Percentiles rank a stretch among this genome's conserved stretches.
These are phyloP conservation scores for Poeciliopsis infans DNA, from an alignment of 2,797 vertebrate genomes.

Conservation along the genomic window DNA sequence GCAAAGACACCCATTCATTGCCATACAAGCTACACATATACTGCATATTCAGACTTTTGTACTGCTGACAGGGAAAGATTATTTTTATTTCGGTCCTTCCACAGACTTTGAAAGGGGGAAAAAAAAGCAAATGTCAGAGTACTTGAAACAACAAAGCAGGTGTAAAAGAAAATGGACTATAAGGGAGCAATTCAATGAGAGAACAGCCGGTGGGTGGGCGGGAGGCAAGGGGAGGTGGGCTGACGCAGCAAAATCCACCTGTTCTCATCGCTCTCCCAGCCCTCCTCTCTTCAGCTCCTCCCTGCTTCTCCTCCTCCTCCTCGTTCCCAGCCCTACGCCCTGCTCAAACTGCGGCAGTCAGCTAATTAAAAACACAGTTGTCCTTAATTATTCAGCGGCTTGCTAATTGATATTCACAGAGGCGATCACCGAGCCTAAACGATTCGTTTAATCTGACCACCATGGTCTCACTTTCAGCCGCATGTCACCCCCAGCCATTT, in stretches of 20 bases:
- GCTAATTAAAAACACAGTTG: slow-evolving; percentile 86
- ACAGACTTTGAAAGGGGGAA: slow-evolving; percentile 18
- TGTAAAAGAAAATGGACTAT: slow-evolving; percentile 45
- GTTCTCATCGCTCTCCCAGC: slow-evolving; percentile 58
- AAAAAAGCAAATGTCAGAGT: slow-evolving; percentile 33
- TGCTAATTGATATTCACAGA: slow-evolving; percentile 87
- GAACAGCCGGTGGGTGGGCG: slow-evolving; percentile 35
- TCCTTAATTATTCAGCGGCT: slow-evolving; percentile 88
- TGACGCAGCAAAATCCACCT: slow-evolving; percentile 71
- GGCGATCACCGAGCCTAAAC: slow-evolving; percentile 74
- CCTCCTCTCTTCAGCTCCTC: slow-evolving; percentile 28
- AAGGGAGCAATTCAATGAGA: slow-evolving; percentile 41
- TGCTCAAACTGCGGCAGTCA: slow-evolving; percentile 78
- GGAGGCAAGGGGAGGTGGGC: slow-evolving; percentile 24
- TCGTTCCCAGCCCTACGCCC: slow-evolving; percentile 31
- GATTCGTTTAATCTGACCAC: slow-evolving; percentile 81
- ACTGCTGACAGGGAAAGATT: slow-evolving; percentile 23
- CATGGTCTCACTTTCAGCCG: slow-evolving; percentile 63
- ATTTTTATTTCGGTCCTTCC: slow-evolving; percentile 42
- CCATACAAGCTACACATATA: not conserved
- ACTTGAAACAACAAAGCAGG: slow-evolving; percentile 44
- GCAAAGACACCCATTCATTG: not conserved
- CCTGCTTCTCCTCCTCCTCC: slow-evolving; percentile 18
- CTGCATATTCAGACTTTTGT: slow-evolving; percentile 7
- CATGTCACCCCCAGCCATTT: slow-evolving; percentile 64